Conservation (phyloP, 2,113 vertebrate species). For the Paracanthobrama guichenoti region DNA sequence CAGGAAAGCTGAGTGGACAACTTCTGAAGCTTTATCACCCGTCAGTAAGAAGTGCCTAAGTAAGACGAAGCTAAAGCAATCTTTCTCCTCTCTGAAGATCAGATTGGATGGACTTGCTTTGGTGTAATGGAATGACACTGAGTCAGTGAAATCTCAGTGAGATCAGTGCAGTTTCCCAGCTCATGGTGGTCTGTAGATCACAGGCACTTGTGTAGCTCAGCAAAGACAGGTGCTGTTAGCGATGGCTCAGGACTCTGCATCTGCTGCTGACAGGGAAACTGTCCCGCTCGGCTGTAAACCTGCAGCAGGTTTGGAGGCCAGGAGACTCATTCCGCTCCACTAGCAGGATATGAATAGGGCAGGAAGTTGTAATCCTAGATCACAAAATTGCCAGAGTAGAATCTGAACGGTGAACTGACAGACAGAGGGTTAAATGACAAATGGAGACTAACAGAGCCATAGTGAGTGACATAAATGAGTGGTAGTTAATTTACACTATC, state of each 20-base stretch:
- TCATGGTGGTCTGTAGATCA: slow-evolving; percentile 61
- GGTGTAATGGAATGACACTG: slow-evolving; percentile 35
- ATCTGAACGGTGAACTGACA: slow-evolving; percentile 24
- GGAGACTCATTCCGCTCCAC: background rate
- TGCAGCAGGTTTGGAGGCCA: background rate
- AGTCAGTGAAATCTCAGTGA: slow-evolving; percentile 32
- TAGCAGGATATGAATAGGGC: slow-evolving; percentile 4
- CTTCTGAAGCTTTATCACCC: slow-evolving; percentile 44
- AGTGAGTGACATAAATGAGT: slow-evolving; percentile 14
- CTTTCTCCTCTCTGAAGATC: slow-evolving; percentile 30
- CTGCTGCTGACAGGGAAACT: slow-evolving; percentile 57
- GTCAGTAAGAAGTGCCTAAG: slow-evolving; percentile 37
- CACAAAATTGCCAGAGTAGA: background rate
- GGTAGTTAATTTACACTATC: background rate
- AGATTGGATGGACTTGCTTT: slow-evolving; percentile 21
- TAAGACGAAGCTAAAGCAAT: slow-evolving; percentile 39
- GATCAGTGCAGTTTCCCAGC: slow-evolving; percentile 28
- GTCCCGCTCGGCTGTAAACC: slow-evolving; percentile 22
- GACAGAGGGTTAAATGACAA: slow-evolving; percentile 1
- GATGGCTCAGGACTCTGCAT: slow-evolving; percentile 53
- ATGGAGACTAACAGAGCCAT: background rate
- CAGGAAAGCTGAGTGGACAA: slow-evolving; percentile 35
- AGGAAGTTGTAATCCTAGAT: slow-evolving; percentile 36
- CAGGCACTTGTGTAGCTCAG: slow-evolving; percentile 47
- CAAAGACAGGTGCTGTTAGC: slow-evolving; percentile 61